Conservation (phyloP, 2,888 invertebrate genomes). For the Phyllotreta cruciferae region DNA sequence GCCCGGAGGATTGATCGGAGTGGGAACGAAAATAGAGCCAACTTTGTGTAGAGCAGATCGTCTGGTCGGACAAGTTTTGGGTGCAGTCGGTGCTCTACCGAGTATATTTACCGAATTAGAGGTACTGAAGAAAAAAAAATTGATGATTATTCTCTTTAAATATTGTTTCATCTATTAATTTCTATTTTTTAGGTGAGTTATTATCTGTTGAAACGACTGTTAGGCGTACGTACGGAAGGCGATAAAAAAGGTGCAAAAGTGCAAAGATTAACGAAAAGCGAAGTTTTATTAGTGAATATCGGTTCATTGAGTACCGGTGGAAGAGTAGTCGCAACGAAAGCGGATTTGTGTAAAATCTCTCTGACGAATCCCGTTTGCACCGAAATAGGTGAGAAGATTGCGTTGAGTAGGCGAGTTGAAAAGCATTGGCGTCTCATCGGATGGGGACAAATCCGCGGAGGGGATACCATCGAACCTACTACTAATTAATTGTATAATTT, state of each 20-base stretch:
- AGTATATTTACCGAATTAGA: conserved; percentile 98
- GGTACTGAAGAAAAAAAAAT: conserved; percentile 68
- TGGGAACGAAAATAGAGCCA: conserved; percentile 98
- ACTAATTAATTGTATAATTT: conserved; percentile 43
- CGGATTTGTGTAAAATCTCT: conserved; percentile 96
- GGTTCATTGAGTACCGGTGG: conserved; percentile 99
- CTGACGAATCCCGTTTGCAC: conserved; percentile 98
- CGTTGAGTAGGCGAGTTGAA: conserved; percentile 97
- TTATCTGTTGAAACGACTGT: conserved; percentile 90
- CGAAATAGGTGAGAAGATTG: conserved; percentile 98
- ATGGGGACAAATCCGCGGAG: conserved; percentile 99
- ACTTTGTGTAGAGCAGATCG: conserved; percentile 98
- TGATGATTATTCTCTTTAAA: not conserved
- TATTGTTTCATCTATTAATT: conserved; percentile 8
- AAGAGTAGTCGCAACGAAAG: conserved; percentile 91
- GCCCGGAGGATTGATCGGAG: conserved; percentile 99
- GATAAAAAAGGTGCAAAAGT: conserved; percentile 99
- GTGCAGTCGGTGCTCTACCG: conserved; percentile 95
- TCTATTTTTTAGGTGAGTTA: conserved; percentile 70
- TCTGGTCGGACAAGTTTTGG: conserved; percentile 90
- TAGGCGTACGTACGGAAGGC: conserved; percentile 98
- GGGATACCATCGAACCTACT: conserved; percentile 89
- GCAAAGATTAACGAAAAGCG: conserved; percentile 87
- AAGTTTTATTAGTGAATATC: conserved; percentile 96
- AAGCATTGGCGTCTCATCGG: conserved; percentile 99